Evolutionary conservation across 2,888 invertebrate species (phyloP).

Genomic region (Hermaeophaga mercurialis): DNA sequence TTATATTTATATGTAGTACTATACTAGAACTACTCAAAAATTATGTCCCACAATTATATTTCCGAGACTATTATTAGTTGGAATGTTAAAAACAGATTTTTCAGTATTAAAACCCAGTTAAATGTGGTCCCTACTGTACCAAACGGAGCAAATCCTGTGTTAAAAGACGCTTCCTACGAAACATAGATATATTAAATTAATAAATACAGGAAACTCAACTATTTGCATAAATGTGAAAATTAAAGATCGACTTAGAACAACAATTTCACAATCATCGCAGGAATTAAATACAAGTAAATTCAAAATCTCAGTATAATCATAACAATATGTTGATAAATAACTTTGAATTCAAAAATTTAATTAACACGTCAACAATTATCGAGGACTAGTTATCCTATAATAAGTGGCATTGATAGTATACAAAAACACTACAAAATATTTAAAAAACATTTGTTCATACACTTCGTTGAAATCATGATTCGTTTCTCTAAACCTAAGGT

Average conservation of each 20-base stretch:
- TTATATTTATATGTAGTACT: not conserved
- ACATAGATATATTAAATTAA: too few relatives aligned
- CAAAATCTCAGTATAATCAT: constrained; percentile 2
- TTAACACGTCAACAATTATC: constrained; percentile 17
- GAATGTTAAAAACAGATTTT: constrained; percentile 14
- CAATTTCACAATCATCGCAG: too few relatives aligned
- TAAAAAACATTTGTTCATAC: constrained; percentile 9
- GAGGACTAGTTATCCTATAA: constrained; percentile 24
- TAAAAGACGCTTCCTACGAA: too few relatives aligned
- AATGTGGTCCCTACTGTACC: constrained; percentile 1
- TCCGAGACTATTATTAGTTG: constrained; percentile 1
- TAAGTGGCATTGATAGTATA: constrained; percentile 20
- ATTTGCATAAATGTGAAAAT: too few relatives aligned
- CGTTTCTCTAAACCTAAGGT: not conserved
- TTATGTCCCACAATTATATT: not conserved
- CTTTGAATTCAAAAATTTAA: constrained; percentile 20
- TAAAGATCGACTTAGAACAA: too few relatives aligned
- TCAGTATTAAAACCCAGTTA: too few relatives aligned
- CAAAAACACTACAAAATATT: constrained; percentile 12
- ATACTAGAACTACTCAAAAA: not conserved
- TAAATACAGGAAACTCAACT: too few relatives aligned
- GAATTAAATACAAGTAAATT: not conserved
- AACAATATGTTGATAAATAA: constrained; percentile 27
- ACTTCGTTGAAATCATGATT: constrained; percentile 15
- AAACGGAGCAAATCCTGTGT: too few relatives aligned